Evolutionary conservation across 1,140 invertebrate species (phyloP), one percentile per base, ranked within the genome.

Genomic region (Oryctes rhinoceros): DNA sequence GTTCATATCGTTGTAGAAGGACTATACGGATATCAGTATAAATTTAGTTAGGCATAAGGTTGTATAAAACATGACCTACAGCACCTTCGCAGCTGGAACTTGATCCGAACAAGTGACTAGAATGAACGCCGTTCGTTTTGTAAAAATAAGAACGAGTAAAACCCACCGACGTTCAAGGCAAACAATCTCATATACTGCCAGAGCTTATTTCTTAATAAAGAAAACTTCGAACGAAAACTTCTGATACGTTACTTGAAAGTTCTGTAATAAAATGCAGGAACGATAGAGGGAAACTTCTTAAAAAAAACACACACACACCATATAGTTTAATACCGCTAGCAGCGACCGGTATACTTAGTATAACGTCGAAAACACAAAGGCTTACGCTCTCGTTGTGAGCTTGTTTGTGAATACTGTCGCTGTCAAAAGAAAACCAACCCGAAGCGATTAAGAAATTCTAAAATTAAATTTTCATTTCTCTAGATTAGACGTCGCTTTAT

Each of bases 401-500:
- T 59, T n/a, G 53, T 59, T 59, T 59, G 53, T 59, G n/a, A 13
- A 44, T 10, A 44, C 39, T 5, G 39, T 44, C 39, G 39, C 5
- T 7, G 53, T 59, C 53, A 59, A 59, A 59, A 59, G 7, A 18
- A 59, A n/a, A 44, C 18, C 13, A 18, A 59, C 53, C 13, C n/a
- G 6, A 59, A 59, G 18, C 53, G 53, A 18, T 3, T n/a, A 59
- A 59, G 53, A 59, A 59, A 59, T 59, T n/a, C 53, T 18, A 18
- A 59, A 59, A 59, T 59, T 59, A 59, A 59, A 59, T 59, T 59
- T 59, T 59, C 53, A 59, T 59, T 59, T 59, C 53, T 59, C 53
- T 44, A 44, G 39, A 44, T 44, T 44, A 44, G 39, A 44, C 39
- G 39, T 10, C 9, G 39, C 39, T 44, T 44, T 44, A 44, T 44